phyloP scores from a whole-genome alignment of 2,113 vertebrate genomes.

The Ictalurus punctatus region DNA sequence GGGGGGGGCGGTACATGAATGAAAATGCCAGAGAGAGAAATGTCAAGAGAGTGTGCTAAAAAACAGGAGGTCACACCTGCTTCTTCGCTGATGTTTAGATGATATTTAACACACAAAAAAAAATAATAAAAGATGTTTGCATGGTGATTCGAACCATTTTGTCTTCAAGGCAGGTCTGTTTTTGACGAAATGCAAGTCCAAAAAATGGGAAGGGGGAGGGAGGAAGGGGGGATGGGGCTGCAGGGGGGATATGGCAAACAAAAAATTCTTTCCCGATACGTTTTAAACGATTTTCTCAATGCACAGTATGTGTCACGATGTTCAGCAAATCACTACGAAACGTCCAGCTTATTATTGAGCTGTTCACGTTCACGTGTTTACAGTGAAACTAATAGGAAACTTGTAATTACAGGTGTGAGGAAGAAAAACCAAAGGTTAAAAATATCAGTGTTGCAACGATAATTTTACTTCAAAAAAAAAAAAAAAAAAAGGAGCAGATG shows the following conservation, averaged over 20 bases:
- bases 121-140: neutral
- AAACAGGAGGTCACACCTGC: constrained; percentile 78
- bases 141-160: neutral
- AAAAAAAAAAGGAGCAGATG: neutral
- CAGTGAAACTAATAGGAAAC: neutral
- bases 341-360: neutral
- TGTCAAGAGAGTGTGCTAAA: constrained; percentile 82
- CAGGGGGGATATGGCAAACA: neutral
- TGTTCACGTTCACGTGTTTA: neutral
- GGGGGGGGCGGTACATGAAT: constrained; percentile 74
- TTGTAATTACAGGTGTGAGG: neutral
- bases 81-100: constrained; percentile 25
- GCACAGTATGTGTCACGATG: neutral
- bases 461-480: neutral
- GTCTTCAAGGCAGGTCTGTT: neutral
- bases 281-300: neutral
- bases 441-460: neutral
- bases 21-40: constrained; percentile 89
- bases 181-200: neutral
- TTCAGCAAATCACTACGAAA: neutral
- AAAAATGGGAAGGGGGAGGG: too few species aligned
- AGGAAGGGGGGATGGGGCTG: neutral
- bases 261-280: neutral
- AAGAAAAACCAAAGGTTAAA: neutral
- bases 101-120: constrained; percentile 7